Evolutionary conservation across 1,140 invertebrate species (phyloP).

Genomic region (Cyclina sinensis): DNA sequence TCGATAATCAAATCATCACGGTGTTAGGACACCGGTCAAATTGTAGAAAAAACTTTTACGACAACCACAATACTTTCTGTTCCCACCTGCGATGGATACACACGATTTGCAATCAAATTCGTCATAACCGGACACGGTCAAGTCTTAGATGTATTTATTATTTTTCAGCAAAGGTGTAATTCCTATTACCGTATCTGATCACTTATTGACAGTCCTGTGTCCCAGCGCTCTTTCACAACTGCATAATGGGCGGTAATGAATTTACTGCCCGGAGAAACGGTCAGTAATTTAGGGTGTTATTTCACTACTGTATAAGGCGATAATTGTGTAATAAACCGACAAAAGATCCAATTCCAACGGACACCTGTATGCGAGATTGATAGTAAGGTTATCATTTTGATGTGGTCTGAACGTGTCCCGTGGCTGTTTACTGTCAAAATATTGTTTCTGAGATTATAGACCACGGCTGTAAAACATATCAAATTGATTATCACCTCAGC

Average conservation of each 20-base stretch:
- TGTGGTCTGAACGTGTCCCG: conserved; percentile 36
- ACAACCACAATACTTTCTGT: conserved; percentile 26
- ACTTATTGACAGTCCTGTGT: conserved; percentile 50
- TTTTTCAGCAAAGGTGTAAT: conserved; percentile 55
- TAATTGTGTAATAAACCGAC: conserved; percentile 68
- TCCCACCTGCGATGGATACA: conserved; percentile 48
- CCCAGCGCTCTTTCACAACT: neutral
- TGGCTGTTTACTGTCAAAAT: conserved; percentile 54
- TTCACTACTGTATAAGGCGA: conserved; percentile 51
- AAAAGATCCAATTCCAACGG: conserved; percentile 53
- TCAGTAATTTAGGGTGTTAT: conserved; percentile 60
- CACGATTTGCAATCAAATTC: conserved; percentile 53
- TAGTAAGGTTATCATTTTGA: conserved; percentile 38
- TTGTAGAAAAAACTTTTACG: neutral
- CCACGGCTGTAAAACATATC: conserved; percentile 27
- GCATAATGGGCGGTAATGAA: conserved; percentile 65
- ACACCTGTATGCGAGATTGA: conserved; percentile 47
- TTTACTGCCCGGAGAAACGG: conserved; percentile 58
- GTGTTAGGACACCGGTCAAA: conserved; percentile 19
- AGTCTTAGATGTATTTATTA: conserved; percentile 48
- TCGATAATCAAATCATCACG: conserved; percentile 36
- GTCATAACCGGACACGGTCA: conserved; percentile 55
- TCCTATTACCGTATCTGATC: conserved; percentile 63
- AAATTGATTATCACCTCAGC: neutral
- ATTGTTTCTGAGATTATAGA: conserved; percentile 29